These are phyloP conservation scores for Arothron firmamentum DNA, from an alignment of 2,113 vertebrate species.

Conservation along the genomic window DNA sequence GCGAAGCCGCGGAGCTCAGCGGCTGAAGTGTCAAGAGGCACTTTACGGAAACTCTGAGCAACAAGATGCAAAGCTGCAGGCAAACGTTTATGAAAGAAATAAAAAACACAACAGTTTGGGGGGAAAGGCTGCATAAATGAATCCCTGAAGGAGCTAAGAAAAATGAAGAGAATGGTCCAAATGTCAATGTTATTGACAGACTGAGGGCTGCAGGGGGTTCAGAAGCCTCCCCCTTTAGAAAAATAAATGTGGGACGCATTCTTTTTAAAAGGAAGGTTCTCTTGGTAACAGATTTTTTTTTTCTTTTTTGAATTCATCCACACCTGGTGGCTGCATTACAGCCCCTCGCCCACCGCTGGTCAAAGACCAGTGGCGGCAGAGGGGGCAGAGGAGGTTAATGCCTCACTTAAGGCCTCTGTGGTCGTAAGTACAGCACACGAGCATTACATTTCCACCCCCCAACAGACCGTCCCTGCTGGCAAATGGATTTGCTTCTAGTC, in stretches of 20 bases:
- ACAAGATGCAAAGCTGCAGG: conserved; percentile 42
- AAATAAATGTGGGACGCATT: neutral
- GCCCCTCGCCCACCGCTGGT: conserved; percentile 15
- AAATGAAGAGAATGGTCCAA: conserved; percentile 17
- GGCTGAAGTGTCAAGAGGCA: conserved; percentile 55
- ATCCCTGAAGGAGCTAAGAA: conserved; percentile 1
- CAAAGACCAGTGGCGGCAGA: conserved; percentile 42
- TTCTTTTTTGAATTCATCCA: conserved; percentile 1
- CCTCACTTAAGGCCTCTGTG: conserved; percentile 50
- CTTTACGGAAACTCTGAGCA: conserved; percentile 43
- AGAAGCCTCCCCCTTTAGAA: neutral
- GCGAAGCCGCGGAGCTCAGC: conserved; percentile 26
- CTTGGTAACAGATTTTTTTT: neutral
- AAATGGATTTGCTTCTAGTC: conserved; percentile 56
- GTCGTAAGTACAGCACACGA: conserved; percentile 42
- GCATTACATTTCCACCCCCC: conserved; percentile 52
- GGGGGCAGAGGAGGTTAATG: conserved; percentile 40
- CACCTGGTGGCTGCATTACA: conserved; percentile 29
- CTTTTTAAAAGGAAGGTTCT: neutral
- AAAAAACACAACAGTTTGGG: conserved; percentile 1
- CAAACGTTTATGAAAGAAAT: conserved; percentile 26
- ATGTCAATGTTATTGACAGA: conserved; percentile 6
- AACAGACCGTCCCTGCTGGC: conserved; percentile 38
- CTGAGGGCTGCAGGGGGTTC: neutral
- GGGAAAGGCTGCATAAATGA: conserved; percentile 2